Conservation (phyloP, 2,797 vertebrate species). For the Clamator glandarius region DNA sequence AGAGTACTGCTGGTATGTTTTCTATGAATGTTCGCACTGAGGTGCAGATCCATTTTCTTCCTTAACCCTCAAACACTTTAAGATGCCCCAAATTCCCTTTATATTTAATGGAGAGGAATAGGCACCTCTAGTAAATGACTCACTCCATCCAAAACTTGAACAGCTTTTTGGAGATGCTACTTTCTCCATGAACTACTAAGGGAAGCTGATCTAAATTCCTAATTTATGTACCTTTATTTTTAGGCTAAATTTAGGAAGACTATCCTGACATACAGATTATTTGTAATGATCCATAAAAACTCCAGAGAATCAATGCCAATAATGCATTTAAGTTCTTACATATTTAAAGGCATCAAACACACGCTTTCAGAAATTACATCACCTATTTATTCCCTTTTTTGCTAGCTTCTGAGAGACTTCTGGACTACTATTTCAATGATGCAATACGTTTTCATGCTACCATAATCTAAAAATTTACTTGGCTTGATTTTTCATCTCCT, state of each 20-base stretch:
- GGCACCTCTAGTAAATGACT: slow-evolving; percentile 2
- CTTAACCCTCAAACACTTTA: neutral
- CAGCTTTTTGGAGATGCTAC: neutral
- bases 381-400: neutral
- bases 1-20: neutral
- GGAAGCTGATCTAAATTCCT: neutral
- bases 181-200: neutral
- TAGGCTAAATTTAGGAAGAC: neutral
- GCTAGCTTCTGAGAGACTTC: neutral
- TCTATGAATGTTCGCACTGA: neutral
- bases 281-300: neutral
- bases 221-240: slow-evolving; percentile 1
- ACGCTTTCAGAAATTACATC: neutral
- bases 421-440: neutral
- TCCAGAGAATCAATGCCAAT: neutral
- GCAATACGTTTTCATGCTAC: neutral
- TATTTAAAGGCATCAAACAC: neutral
- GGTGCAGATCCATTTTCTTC: neutral
- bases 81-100: neutral
- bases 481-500: neutral
- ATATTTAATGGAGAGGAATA: neutral
- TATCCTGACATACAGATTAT: neutral
- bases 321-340: neutral
- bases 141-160: neutral
- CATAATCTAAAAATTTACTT: neutral